Percentiles rank a stretch among this genome's conserved stretches.
phyloP scores from a whole-genome alignment of 2,888 invertebrate genomes.

The Cabera pusaria region DNA sequence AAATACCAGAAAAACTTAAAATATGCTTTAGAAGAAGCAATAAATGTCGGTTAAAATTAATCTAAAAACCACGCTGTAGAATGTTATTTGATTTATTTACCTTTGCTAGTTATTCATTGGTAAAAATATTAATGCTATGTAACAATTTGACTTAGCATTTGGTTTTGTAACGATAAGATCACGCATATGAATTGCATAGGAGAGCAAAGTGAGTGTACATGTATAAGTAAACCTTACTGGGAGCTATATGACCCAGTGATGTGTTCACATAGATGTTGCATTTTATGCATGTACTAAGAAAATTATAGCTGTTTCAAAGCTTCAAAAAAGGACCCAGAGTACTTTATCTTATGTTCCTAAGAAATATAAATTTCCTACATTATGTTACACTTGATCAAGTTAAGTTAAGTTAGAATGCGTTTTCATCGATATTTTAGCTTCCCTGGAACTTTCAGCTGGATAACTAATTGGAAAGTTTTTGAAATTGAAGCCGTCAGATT shows the following conservation, averaged over 20 bases:
- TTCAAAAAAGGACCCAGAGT: conserved; percentile 65
- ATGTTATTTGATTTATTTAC: conserved; percentile 82
- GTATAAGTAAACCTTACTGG: conserved; percentile 16
- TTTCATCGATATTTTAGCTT: too few relatives aligned
- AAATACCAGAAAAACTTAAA: too few relatives aligned
- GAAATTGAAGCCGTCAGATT: too few relatives aligned
- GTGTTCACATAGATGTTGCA: conserved; percentile 36
- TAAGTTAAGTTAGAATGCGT: too few relatives aligned
- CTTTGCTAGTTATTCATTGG: conserved; percentile 81
- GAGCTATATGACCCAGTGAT: conserved; percentile 40
- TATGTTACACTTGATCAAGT: conserved; percentile 76
- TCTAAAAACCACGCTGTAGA: too few relatives aligned
- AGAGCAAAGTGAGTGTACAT: conserved; percentile 46
- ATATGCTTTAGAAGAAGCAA: too few relatives aligned
- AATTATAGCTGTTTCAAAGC: conserved; percentile 61
- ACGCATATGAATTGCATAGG: conserved; percentile 57
- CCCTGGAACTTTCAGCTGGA: too few relatives aligned
- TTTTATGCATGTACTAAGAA: conserved; percentile 51
- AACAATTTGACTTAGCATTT: conserved; percentile 80
- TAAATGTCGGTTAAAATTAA: too few relatives aligned
- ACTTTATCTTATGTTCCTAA: conserved; percentile 78
- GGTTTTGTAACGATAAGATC: conserved; percentile 69
- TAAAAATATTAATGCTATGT: conserved; percentile 81
- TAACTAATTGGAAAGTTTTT: too few relatives aligned
- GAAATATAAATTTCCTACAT: conserved; percentile 74